These are phyloP conservation scores for Acleris cristana DNA, from an alignment of 2,888 invertebrate genomes.

Conservation along the genomic window DNA sequence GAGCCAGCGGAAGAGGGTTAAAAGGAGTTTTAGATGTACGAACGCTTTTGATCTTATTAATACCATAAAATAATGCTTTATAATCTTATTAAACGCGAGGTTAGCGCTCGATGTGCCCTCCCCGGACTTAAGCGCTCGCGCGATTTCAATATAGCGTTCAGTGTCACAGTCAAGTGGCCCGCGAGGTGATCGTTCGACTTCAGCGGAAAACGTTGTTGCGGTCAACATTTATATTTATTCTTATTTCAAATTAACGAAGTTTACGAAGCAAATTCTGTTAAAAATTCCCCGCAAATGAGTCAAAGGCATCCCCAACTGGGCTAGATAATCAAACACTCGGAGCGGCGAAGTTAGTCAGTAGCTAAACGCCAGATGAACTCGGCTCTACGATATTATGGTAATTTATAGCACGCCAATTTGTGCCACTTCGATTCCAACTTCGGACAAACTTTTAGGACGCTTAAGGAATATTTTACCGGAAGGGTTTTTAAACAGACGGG, in stretches of 20 bases:
- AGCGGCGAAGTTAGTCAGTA: conserved; percentile 62
- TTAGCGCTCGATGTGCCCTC: conserved; percentile 83
- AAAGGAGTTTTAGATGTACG: conserved; percentile 84
- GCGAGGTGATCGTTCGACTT: conserved; percentile 41
- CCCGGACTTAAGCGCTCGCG: conserved; percentile 61
- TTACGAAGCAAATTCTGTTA: conserved; percentile 5
- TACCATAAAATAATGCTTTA: conserved; percentile 90
- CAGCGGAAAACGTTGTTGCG: conserved; percentile 20
- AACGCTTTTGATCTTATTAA: conserved; percentile 90
- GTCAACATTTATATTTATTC: not conserved
- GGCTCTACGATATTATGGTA: conserved; percentile 77
- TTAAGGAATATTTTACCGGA: conserved; percentile 59
- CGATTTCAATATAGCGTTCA: conserved; percentile 69
- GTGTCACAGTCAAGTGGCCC: conserved; percentile 53
- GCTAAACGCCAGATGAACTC: conserved; percentile 82
- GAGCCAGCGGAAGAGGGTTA: conserved; percentile 80
- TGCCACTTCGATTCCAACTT: conserved; percentile 69
- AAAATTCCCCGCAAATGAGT: conserved; percentile 66
- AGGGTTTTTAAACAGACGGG: conserved; percentile 53
- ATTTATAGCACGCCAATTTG: conserved; percentile 80
- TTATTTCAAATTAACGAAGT: conserved; percentile 9
- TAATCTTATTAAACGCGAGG: conserved; percentile 90
- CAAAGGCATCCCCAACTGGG: conserved; percentile 66
- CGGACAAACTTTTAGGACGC: conserved; percentile 66
- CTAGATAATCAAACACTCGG: conserved; percentile 77